phyloP scores from a whole-genome alignment of 2,797 vertebrate species.

The Pangasius larnaudii region DNA sequence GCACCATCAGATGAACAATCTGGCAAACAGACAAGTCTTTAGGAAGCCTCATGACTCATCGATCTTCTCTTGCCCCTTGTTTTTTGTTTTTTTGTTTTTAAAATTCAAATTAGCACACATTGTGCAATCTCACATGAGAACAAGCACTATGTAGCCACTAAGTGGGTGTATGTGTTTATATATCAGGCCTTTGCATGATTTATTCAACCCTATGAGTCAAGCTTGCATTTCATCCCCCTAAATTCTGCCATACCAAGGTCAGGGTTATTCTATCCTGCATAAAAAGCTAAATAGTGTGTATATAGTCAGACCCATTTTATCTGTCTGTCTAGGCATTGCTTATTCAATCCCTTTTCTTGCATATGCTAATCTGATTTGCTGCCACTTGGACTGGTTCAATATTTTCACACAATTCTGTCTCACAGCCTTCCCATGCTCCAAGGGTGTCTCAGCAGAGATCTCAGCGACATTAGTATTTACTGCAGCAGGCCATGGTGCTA shows the following conservation, averaged over 20 bases:
- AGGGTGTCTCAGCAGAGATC: slow-evolving; percentile 33
- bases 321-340: slow-evolving; percentile 64
- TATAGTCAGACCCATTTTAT: slow-evolving; percentile 60
- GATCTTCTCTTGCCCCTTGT: neutral
- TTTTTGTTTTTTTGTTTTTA: too few species aligned
- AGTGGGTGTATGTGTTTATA: slow-evolving; percentile 30
- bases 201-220: slow-evolving; percentile 7
- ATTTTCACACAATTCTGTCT: slow-evolving; percentile 50
- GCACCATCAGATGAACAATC: neutral
- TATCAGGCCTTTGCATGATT: slow-evolving; percentile 4
- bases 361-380: slow-evolving; percentile 65
- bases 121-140: slow-evolving; percentile 11
- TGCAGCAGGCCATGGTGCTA: slow-evolving; percentile 30
- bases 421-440: slow-evolving; percentile 39
- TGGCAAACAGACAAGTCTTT: neutral
- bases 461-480: slow-evolving; percentile 38
- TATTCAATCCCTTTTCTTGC: slow-evolving; percentile 52
- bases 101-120: slow-evolving; percentile 15
- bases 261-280: slow-evolving; percentile 65
- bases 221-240: slow-evolving; percentile 39
- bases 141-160: slow-evolving; percentile 40
- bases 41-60: slow-evolving; percentile 27
- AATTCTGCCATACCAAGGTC: slow-evolving; percentile 69
- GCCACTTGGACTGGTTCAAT: slow-evolving; percentile 62
- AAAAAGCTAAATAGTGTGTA: slow-evolving; percentile 63